A percentile compares a stretch with the other conserved stretches of the same genome.
phyloP scores from a whole-genome alignment of 2,113 vertebrate species.

The Acanthisitta chloris region DNA sequence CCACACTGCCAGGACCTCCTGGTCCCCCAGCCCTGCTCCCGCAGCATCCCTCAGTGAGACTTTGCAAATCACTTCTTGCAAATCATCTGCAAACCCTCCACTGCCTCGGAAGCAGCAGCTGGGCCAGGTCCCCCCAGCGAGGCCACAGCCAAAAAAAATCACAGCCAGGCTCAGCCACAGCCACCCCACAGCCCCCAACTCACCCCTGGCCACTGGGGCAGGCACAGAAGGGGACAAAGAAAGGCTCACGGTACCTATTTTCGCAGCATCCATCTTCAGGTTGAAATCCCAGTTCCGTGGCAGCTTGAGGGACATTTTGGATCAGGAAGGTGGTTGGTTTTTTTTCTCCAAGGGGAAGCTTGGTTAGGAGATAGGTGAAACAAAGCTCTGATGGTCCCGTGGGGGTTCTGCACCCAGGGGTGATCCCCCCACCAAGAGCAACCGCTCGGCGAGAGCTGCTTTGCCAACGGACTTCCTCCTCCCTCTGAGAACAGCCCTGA shows the following conservation, averaged over 20 bases:
- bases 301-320: slow-evolving; percentile 90
- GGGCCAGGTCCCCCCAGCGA: not conserved
- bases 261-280: slow-evolving; percentile 82
- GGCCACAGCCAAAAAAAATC: not conserved
- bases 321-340: not conserved
- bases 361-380: not conserved
- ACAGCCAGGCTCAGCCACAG: not conserved
- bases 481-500: not conserved
- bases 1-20: not conserved
- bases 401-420: not conserved
- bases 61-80: not conserved
- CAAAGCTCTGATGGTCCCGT: not conserved
- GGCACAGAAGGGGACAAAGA: not conserved
- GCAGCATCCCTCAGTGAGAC: rapidly evolving
- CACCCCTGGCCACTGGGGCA: not conserved
- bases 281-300: slow-evolving; percentile 94
- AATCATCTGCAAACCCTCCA: not conserved
- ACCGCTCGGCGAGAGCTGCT: not conserved
- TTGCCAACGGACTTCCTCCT: slow-evolving; percentile 54
- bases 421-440: not conserved
- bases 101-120: rapidly evolving
- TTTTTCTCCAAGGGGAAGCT: not conserved
- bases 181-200: rapidly evolving
- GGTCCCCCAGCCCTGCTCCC: not conserved
- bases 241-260: slow-evolving; percentile 81